Evolutionary conservation across 2,888 invertebrate genomes (phyloP).

Genomic region (Alcis repandata): DNA sequence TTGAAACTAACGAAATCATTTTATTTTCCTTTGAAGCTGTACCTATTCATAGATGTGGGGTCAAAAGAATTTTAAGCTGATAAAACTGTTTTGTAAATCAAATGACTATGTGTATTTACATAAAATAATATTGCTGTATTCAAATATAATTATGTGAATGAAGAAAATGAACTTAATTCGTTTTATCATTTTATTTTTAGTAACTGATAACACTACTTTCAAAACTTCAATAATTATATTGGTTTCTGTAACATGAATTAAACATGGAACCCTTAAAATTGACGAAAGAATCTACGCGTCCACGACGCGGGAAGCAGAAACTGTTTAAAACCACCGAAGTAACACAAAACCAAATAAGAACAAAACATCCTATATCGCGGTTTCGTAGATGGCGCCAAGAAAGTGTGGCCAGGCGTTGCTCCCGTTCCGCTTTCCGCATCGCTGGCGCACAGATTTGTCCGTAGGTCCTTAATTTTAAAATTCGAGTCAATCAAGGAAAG

Average conservation of each 20-base stretch:
- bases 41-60: not conserved
- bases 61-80: constrained; percentile 6
- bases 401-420: no score
- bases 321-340: no score
- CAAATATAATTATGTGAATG: not conserved
- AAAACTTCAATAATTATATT: no score
- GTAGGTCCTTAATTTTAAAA: not conserved
- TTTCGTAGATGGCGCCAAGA: no score
- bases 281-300: no score
- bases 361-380: no score
- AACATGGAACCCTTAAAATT: no score
- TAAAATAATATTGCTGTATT: not conserved
- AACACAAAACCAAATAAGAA: not conserved
- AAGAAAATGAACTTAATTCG: not conserved
- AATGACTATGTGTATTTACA: not conserved
- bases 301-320: no score
- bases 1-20: constrained; percentile 21
- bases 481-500: not conserved
- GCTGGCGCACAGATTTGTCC: no score
- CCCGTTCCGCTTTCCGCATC: no score
- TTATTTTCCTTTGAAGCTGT: constrained; percentile 9
- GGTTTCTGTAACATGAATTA: no score
- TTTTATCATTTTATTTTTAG: not conserved
- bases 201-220: no score
- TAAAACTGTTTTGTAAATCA: constrained; percentile 2